Conservation (phyloP, 2,888 invertebrate species). For the Hipparchia semele region DNA sequence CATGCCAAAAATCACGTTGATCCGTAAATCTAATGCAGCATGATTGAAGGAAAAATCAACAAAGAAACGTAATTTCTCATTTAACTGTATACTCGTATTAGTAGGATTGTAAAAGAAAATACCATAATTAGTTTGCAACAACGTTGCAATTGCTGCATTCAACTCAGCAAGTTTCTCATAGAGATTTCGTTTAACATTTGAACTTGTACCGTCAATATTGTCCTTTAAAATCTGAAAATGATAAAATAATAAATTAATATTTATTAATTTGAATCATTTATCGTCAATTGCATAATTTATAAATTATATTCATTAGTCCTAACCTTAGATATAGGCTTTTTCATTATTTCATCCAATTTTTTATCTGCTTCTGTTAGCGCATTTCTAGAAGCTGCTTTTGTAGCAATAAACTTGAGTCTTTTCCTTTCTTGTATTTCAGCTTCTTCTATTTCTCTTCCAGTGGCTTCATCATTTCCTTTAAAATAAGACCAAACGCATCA, state of each 20-base stretch:
- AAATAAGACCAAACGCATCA: background rate
- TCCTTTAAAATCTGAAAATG: background rate
- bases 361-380: slow-evolving; percentile 44
- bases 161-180: slow-evolving; percentile 40
- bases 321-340: slow-evolving; percentile 11
- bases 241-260: background rate
- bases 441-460: background rate
- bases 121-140: slow-evolving; percentile 43
- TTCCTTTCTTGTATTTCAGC: slow-evolving; percentile 37
- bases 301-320: no score
- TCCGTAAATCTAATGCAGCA: no score
- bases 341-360: slow-evolving; percentile 40
- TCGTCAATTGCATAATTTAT: no score
- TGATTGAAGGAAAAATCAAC: no score
- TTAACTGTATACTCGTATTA: no score
- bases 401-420: slow-evolving; percentile 46
- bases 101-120: background rate
- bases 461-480: background rate
- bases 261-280: background rate
- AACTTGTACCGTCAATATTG: background rate
- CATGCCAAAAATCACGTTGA: no score
- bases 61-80: no score
- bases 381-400: slow-evolving; percentile 41
- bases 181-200: background rate
- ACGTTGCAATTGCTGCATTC: slow-evolving; percentile 44